phyloP scores from a whole-genome alignment of 2,888 invertebrate species.

The Tetranychus truncatus region DNA sequence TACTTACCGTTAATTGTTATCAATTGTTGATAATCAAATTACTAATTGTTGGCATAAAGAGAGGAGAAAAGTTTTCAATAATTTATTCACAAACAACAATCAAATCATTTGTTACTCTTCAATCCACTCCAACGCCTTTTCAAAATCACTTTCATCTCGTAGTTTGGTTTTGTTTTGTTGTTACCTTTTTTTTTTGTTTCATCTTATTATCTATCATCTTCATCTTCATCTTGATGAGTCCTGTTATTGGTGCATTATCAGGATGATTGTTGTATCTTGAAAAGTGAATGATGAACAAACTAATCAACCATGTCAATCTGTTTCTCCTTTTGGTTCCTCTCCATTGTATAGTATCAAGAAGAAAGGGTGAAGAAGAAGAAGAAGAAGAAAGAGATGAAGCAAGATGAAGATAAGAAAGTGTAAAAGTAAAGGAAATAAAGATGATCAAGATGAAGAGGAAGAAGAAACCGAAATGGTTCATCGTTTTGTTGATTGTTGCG shows the following conservation, averaged over 20 bases:
- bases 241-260: no score
- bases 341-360: no score
- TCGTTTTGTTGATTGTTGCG: constrained; percentile 1
- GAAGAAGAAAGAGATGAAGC: background rate
- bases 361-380: background rate
- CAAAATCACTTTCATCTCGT: background rate
- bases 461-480: background rate
- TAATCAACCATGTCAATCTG: background rate
- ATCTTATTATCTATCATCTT: background rate
- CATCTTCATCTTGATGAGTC: background rate
- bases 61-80: background rate
- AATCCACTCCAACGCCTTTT: background rate
- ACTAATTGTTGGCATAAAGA: no score
- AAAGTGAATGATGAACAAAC: background rate
- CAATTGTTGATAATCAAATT: no score
- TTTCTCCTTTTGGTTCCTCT: background rate
- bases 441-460: background rate
- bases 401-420: background rate
- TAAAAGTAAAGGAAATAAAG: background rate
- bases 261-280: no score
- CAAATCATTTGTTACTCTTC: no score
- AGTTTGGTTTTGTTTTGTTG: no score
- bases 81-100: background rate
- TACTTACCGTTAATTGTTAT: no score
- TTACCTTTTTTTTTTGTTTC: no score